Evolutionary conservation across 2,113 vertebrate genomes (phyloP), one percentile per base, ranked within the genome.

Genomic region (Noturus placidus): DNA sequence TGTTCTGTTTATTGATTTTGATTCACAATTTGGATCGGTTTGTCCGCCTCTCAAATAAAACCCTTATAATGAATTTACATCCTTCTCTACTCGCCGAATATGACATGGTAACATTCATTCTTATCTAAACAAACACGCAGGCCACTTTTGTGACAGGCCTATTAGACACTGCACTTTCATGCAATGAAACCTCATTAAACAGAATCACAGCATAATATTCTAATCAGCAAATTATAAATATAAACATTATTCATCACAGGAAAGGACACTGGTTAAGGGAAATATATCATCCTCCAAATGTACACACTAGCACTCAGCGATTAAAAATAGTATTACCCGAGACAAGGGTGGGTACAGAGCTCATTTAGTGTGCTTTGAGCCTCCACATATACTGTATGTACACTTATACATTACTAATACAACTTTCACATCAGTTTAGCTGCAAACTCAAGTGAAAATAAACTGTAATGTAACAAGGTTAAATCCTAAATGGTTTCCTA

Each of bases 141-240:
- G 42, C 42, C 42, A 46, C 42, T 46, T 0, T 46, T 6, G 42
- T 46, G 42, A 46, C 42, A 46, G 42, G 6, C 42, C 42, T 46
- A 46, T 46, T 46, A 50, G 46, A 10, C 22, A 2, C 20, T 22
- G 50, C 46, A 19, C 11, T 13, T 46, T 61, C 35, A 57, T 22
- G 3, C 35, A 25, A 52, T 74, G 17, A 87, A 56, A 82, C 35
- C 54, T n/a, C 22, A 27, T 56, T 54, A 86, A 86, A 86, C 20
- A 52, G 38, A 67, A 86, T 35, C 17, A 56, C 7, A 25, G 8
- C 50, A 67, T 9, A 14, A 17, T 33, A 27, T 65, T 85, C 63
- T 63, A 38, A 33, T 30, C 19, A 33, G 46, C 15, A 69, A n/a
- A 33, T 20, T 25, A 50, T 17, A n/a, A 74, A 74, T 54, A 69